Evolutionary conservation across 2,888 invertebrate species (phyloP).

Genomic region (Ichneumoninae sp.): DNA sequence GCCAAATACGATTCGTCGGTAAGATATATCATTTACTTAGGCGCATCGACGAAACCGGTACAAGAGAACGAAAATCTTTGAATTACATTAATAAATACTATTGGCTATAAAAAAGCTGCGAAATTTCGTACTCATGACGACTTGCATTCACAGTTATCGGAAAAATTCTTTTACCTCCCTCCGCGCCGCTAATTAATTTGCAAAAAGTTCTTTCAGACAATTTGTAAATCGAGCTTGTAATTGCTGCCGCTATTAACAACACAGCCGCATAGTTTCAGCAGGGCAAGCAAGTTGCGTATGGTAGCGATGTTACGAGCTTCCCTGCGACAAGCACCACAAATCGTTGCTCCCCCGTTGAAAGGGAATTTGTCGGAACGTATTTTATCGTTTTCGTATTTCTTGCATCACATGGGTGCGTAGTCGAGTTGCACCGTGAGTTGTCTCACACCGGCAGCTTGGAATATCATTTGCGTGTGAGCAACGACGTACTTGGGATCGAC

Average conservation of each 20-base stretch:
- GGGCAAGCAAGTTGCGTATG: constrained; percentile 68
- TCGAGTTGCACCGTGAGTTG: constrained; percentile 97
- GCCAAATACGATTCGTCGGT: constrained; percentile 29
- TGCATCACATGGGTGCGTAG: constrained; percentile 91
- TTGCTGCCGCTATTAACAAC: constrained; percentile 62
- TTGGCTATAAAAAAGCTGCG: constrained; percentile 46
- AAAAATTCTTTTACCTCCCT: background rate
- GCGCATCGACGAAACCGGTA: constrained; percentile 40
- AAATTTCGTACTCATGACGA: constrained; percentile 3
- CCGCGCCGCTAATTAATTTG: background rate
- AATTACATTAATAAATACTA: constrained; percentile 60
- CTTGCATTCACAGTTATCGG: background rate
- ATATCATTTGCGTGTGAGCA: constrained; percentile 97
- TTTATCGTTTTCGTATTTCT: constrained; percentile 28
- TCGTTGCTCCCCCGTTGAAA: constrained; percentile 57
- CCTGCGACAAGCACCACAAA: constrained; percentile 73
- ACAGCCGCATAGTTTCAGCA: constrained; percentile 71
- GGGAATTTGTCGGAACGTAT: background rate
- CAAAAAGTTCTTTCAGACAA: constrained; percentile 67
- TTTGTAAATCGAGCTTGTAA: constrained; percentile 73
- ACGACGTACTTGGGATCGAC: constrained; percentile 97
- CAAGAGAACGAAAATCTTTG: constrained; percentile 28
- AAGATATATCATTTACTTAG: constrained; percentile 39
- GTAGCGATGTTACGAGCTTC: constrained; percentile 69
- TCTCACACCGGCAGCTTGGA: constrained; percentile 95